phyloP scores from a whole-genome alignment of 2,888 invertebrate species.

The Leptinotarsa juncta region DNA sequence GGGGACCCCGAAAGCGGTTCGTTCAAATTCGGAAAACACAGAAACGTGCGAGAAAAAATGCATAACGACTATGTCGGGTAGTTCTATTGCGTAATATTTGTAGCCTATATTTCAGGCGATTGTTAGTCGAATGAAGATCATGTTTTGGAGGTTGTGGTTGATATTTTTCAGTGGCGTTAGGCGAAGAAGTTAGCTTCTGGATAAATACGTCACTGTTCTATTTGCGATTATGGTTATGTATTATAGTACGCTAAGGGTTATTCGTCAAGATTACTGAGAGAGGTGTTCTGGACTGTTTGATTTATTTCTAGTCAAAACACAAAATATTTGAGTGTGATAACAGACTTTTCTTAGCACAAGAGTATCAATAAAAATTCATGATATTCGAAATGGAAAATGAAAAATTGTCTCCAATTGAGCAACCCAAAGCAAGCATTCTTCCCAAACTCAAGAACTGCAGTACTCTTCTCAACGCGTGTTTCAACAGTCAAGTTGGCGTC shows the following conservation, averaged over 20 bases:
- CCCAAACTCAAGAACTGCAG: no score
- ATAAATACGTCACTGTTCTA: constrained; percentile 24
- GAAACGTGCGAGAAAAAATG: constrained; percentile 69
- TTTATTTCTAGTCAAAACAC: neutral
- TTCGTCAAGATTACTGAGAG: neutral
- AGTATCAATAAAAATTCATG: no score
- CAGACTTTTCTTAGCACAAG: no score
- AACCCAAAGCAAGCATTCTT: no score
- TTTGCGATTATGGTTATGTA: constrained; percentile 19
- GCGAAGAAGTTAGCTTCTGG: constrained; percentile 3
- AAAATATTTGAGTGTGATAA: no score
- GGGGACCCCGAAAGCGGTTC: constrained; percentile 66
- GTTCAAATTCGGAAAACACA: constrained; percentile 70
- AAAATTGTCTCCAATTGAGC: no score
- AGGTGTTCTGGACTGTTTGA: constrained; percentile 6
- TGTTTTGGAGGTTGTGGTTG: constrained; percentile 33
- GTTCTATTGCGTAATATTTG: constrained; percentile 70
- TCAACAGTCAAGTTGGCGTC: no score
- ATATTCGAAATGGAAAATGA: no score
- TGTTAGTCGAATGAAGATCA: constrained; percentile 25
- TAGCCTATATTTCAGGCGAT: constrained; percentile 26
- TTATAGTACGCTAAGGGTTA: constrained; percentile 8
- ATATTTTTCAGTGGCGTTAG: constrained; percentile 31
- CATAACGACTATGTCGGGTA: constrained; percentile 71
- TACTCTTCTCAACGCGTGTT: no score